Percentiles rank a stretch among this genome's conserved stretches.
Evolutionary conservation across 2,113 vertebrate species (phyloP).

Genomic region (Channa maculata): DNA sequence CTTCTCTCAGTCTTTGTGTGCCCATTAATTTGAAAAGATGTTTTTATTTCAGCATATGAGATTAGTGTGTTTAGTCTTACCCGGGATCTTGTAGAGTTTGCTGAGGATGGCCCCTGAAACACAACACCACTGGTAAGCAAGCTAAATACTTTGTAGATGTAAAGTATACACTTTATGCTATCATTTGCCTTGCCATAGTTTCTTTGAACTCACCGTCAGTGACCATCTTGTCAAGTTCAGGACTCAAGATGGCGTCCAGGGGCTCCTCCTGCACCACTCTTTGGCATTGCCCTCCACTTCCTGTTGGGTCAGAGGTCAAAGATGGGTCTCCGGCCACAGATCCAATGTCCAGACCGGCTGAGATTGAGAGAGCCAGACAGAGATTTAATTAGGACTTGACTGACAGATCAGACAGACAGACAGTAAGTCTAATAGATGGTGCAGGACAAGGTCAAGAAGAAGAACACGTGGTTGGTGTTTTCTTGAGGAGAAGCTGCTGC

Average conservation of each 20-base stretch:
- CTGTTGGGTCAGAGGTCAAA: conserved; percentile 77
- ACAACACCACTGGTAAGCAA: conserved; percentile 24
- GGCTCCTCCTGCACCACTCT: conserved; percentile 90
- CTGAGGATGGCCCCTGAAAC: conserved; percentile 92
- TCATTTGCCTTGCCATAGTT: too few relatives aligned
- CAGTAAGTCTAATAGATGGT: conserved; percentile 4
- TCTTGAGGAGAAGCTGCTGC: not conserved
- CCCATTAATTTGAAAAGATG: too few relatives aligned
- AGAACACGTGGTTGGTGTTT: not conserved
- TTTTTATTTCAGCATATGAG: not conserved
- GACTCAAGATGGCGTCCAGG: conserved; percentile 95
- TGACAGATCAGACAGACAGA: not conserved
- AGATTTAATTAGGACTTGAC: not conserved
- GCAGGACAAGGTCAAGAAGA: conserved; percentile 7
- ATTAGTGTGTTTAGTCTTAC: conserved; percentile 65
- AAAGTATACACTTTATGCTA: too few relatives aligned
- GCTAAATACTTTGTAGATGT: not conserved
- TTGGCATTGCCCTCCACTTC: conserved; percentile 77
- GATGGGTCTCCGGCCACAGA: conserved; percentile 83
- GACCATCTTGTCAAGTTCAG: conserved; percentile 98
- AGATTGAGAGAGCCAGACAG: conserved; percentile 7
- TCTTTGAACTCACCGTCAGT: conserved; percentile 86
- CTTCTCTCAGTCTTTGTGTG: too few relatives aligned
- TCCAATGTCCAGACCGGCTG: conserved; percentile 89
- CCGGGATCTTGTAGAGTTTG: conserved; percentile 97